Evolutionary conservation across 2,888 invertebrate species (phyloP), one percentile per base, ranked within the genome.

Genomic region (Ectemnius continuus): DNA sequence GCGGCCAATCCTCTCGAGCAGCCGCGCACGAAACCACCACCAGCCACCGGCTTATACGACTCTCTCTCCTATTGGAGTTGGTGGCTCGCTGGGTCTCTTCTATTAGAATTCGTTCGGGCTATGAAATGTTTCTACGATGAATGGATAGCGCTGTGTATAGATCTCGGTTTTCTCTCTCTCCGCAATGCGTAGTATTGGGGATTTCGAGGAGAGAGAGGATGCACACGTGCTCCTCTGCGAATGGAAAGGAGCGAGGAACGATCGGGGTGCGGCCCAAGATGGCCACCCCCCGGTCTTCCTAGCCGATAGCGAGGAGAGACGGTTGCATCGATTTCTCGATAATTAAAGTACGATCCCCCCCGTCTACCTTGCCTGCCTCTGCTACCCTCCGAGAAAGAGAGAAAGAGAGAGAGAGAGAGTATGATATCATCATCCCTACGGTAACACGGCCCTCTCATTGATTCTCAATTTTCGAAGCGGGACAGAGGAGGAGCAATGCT

Each of bases 401-500:
- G n/a, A n/a, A n/a, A n/a, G n/a, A n/a, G n/a, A n/a, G n/a, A n/a
- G n/a, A n/a, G n/a, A n/a, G n/a, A n/a, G n/a, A 66, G 36, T 36
- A 36, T 36, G 36, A 36, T 36, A 36, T 36, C 36, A 36, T 36
- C 36, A 36, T 69, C 73, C 71, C 61, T 36, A 60, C 48, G 52
- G 60, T 75, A 68, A 67, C 28, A 58, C 70, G 47, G 23, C 23
- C 28, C 62, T 72, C 73, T 78, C 67, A 79, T 73, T 64, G 78
- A 73, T 73, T 83, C 59, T 82, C 67, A 78, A 80, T 84, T 81
- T 80, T 60, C 73, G 58, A 81, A 87, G 86, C 84, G 60, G 85
- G 83, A 67, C 83, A 85, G 61, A 85, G 87, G 75, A 91, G 92
- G 84, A 92, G 93, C 89, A 84, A 92, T 94, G 91, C 94, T 93